Conservation (phyloP, 2,888 invertebrate genomes). For the Willowsia nigromaculata region DNA sequence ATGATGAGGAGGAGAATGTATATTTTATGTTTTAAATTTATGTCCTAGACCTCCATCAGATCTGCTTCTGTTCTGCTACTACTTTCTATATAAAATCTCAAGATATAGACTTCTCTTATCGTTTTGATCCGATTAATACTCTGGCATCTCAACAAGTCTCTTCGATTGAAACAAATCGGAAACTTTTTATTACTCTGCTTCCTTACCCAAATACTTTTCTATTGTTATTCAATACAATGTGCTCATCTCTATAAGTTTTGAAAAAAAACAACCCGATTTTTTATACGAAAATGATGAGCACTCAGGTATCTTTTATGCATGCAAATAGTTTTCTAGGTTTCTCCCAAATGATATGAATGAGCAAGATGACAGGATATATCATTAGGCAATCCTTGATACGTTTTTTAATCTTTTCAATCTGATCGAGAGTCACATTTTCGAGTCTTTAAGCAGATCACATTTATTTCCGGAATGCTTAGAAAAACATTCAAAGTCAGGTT, state of each 20-base stretch:
- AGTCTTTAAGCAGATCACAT: too few relatives aligned
- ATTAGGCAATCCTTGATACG: not conserved
- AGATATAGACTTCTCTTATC: not conserved
- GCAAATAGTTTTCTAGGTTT: not conserved
- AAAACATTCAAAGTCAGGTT: too few relatives aligned
- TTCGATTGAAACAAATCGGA: conserved; percentile 51
- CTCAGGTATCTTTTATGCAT: not conserved
- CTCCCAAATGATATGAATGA: not conserved
- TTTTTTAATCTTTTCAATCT: not conserved
- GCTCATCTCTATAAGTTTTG: too few relatives aligned
- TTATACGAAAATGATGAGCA: not conserved
- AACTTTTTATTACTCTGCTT: conserved; percentile 43
- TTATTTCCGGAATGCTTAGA: not conserved
- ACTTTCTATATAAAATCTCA: not conserved
- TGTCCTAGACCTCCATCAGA: conserved; percentile 62
- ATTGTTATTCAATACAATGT: not conserved
- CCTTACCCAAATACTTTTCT: not conserved
- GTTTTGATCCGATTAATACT: conserved; percentile 1
- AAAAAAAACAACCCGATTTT: not conserved
- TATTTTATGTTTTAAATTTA: conserved; percentile 66
- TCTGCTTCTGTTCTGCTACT: not conserved
- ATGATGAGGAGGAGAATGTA: conserved; percentile 52
- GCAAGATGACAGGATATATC: not conserved
- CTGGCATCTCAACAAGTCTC: conserved; percentile 14
- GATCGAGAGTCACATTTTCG: too few relatives aligned